Conservation (phyloP, 2,888 invertebrate species). For the Belgica antarctica region DNA sequence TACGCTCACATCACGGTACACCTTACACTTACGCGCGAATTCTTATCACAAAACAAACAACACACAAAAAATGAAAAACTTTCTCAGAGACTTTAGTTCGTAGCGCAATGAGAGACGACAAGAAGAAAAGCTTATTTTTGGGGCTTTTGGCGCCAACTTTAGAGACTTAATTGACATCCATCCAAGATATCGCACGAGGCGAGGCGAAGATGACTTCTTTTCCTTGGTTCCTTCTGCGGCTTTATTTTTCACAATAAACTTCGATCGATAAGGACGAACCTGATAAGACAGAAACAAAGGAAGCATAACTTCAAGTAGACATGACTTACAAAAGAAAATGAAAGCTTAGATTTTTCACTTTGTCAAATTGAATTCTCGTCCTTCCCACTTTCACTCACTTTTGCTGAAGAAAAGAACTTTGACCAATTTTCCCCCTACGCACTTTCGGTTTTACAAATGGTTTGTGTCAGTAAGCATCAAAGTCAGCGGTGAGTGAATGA, state of each 20-base stretch:
- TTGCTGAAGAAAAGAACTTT: too few relatives aligned
- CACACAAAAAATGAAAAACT: background rate
- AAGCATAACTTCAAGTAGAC: too few relatives aligned
- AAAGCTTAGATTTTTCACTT: conserved; percentile 30
- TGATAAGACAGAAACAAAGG: background rate
- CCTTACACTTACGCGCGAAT: background rate
- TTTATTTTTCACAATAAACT: background rate
- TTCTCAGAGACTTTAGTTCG: background rate
- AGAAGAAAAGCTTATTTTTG: conserved; percentile 16
- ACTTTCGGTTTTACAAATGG: too few relatives aligned
- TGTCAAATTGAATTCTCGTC: background rate
- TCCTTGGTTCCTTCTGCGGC: background rate
- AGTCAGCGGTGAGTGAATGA: background rate
- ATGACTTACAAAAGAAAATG: conserved; percentile 1
- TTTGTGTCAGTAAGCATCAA: too few relatives aligned
- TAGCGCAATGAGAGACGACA: too few relatives aligned
- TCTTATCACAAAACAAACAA: background rate
- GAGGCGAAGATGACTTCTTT: background rate
- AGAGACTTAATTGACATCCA: conserved; percentile 36
- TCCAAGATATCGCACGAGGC: conserved; percentile 7
- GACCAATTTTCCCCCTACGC: conserved; percentile 3
- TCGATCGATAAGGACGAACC: background rate
- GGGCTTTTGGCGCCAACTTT: conserved; percentile 31
- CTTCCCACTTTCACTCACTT: background rate
- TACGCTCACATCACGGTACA: background rate